Conservation (phyloP, 2,113 vertebrate genomes). For the Mola mola region DNA sequence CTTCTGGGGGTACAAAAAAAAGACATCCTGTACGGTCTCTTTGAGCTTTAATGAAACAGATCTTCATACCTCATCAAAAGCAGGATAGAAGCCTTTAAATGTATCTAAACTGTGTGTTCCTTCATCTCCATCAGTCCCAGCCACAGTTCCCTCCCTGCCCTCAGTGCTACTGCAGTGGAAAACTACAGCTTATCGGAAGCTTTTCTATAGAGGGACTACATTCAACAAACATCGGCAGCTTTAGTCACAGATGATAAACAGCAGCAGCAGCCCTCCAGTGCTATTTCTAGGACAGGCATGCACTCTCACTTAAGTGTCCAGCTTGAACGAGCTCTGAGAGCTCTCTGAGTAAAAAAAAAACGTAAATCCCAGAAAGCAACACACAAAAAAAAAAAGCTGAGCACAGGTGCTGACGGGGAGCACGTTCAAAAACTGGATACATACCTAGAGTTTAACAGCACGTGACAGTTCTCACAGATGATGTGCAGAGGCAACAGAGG, state of each 20-base stretch:
- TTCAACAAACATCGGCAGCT: conserved; percentile 29
- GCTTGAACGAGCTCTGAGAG: not conserved
- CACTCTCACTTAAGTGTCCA: conserved; percentile 13
- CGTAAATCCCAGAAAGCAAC: not conserved
- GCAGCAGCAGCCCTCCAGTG: conserved; percentile 6
- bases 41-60: too few relatives aligned
- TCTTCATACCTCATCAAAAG: not conserved
- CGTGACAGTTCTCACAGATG: conserved; percentile 35
- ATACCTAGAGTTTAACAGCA: conserved; percentile 46
- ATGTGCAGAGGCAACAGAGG: conserved; percentile 35
- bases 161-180: not conserved
- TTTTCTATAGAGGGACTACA: not conserved
- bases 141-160: not conserved
- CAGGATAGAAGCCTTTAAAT: not conserved
- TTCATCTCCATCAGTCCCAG: not conserved
- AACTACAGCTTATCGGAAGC: conserved; percentile 16
- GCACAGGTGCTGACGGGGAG: not conserved
- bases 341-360: not conserved
- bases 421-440: conserved; percentile 24
- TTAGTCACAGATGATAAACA: conserved; percentile 8
- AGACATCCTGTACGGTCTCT: not conserved
- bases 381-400: not conserved
- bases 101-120: not conserved
- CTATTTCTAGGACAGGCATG: conserved; percentile 58
- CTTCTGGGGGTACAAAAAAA: not conserved